These are phyloP conservation scores for Pseudopodoces humilis DNA, from an alignment of 2,113 vertebrate genomes.

Conservation along the genomic window DNA sequence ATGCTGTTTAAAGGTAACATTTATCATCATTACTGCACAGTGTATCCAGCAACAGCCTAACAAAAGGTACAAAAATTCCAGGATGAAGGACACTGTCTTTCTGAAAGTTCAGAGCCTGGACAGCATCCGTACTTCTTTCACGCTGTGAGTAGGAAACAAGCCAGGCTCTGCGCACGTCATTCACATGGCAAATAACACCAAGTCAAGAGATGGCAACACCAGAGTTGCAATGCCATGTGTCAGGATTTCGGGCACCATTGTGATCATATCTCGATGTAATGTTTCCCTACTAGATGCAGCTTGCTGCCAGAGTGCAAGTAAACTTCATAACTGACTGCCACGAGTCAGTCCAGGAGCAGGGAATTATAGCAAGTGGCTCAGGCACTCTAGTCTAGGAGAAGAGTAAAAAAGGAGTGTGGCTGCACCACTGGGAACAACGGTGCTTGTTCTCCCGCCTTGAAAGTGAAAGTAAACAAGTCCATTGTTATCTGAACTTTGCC, in stretches of 20 bases:
- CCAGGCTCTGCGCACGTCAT: not conserved
- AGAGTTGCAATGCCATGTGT: conserved; percentile 68
- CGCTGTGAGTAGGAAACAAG: not conserved
- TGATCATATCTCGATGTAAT: conserved; percentile 64
- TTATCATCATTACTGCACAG: not conserved
- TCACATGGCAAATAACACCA: not conserved
- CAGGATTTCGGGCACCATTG: conserved; percentile 79
- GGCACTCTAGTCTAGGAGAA: conserved; percentile 43
- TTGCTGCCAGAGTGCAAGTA: conserved; percentile 58
- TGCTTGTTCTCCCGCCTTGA: conserved; percentile 28
- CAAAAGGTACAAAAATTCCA: not conserved
- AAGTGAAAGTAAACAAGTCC: conserved; percentile 44
- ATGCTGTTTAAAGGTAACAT: not conserved
- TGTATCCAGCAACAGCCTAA: not conserved
- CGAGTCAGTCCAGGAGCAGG: not conserved
- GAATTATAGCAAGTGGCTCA: conserved; percentile 23
- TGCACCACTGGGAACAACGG: not conserved
- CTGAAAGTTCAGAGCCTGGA: conserved; percentile 21
- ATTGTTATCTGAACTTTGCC: not conserved
- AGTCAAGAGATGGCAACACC: conserved; percentile 54
- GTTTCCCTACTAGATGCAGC: conserved; percentile 58
- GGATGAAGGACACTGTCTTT: not conserved
- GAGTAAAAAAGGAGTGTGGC: conserved; percentile 44
- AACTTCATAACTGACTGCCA: conserved; percentile 43
- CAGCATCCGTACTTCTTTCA: conserved; percentile 7